These are phyloP conservation scores for Pammene aurita DNA, from an alignment of 2,888 invertebrate species.

Conservation along the genomic window DNA sequence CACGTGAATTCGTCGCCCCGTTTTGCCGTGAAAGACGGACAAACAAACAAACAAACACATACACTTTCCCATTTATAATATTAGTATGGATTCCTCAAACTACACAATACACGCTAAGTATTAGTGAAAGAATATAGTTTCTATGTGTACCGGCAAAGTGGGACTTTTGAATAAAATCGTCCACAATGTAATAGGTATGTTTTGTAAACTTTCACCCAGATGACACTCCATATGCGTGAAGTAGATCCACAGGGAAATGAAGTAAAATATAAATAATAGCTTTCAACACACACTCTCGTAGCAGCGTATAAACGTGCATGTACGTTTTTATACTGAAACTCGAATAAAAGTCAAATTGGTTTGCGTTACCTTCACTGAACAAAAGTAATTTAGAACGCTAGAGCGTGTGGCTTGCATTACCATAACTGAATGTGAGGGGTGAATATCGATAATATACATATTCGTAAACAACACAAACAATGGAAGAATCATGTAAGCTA, in stretches of 20 bases:
- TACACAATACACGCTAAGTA: no score
- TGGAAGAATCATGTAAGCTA: not conserved
- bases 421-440: conserved; percentile 52
- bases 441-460: conserved; percentile 48
- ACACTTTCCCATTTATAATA: no score
- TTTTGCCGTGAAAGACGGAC: no score
- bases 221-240: no score
- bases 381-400: conserved; percentile 44
- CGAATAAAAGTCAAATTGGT: conserved; percentile 47
- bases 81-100: no score
- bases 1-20: no score
- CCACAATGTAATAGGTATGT: no score
- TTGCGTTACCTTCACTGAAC: conserved; percentile 44
- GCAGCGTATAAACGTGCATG: conserved; percentile 8
- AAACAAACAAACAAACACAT: no score
- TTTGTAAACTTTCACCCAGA: no score
- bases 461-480: conserved; percentile 6
- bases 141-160: no score
- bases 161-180: no score
- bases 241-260: not conserved
- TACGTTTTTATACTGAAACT: conserved; percentile 33
- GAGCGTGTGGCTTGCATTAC: conserved; percentile 49
- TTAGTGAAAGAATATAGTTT: no score
- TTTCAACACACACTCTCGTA: not conserved
- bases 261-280: not conserved